Conservation (phyloP, 2,113 vertebrate species). For the Carassius carassius region DNA sequence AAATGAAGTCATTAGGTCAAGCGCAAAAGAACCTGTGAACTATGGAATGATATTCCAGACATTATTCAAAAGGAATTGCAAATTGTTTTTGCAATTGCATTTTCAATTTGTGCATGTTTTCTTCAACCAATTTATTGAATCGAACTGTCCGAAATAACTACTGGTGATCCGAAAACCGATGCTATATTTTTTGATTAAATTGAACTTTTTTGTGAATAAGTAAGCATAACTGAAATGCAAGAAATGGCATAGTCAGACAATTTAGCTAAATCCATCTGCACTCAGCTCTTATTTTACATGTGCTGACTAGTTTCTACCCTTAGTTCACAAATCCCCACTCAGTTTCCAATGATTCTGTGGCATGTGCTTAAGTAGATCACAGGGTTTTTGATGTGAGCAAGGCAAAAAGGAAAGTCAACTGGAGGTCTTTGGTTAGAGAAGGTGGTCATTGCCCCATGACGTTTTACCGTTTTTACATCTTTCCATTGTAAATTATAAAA, state of each 20-base stretch:
- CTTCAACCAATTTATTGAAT: too few species aligned
- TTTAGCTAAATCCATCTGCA: not conserved
- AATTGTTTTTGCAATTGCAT: too few species aligned
- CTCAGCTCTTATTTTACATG: conserved; percentile 28
- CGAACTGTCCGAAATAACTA: too few species aligned
- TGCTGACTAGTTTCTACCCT: conserved; percentile 6
- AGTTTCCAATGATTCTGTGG: not conserved
- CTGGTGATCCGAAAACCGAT: too few species aligned
- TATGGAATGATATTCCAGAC: too few species aligned
- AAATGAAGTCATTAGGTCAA: too few species aligned
- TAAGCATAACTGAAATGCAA: too few species aligned
- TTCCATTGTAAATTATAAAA: not conserved
- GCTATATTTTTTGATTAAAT: too few species aligned
- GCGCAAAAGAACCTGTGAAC: too few species aligned
- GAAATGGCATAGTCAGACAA: not conserved
- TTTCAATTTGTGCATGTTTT: too few species aligned
- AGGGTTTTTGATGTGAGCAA: not conserved
- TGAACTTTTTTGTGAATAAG: too few species aligned
- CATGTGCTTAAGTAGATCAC: not conserved
- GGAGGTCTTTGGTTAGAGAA: not conserved
- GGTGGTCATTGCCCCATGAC: not conserved
- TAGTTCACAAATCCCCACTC: not conserved
- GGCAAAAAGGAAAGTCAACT: not conserved
- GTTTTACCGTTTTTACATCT: not conserved
- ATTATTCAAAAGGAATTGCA: too few species aligned